Conservation (phyloP, 2,888 invertebrate genomes). For the Diarsia rubi region DNA sequence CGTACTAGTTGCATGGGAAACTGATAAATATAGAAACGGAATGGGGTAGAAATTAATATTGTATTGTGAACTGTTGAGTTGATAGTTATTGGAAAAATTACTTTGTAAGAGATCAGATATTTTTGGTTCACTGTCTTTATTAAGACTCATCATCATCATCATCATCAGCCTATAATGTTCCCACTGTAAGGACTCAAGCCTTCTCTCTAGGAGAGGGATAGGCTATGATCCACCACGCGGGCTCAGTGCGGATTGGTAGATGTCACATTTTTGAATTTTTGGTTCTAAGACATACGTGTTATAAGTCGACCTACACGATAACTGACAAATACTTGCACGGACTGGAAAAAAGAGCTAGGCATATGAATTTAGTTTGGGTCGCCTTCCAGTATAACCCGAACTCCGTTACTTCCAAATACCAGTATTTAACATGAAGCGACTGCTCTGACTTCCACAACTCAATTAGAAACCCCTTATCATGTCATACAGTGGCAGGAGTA, state of each 20-base stretch:
- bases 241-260: too few relatives aligned
- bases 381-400: background rate
- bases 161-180: too few relatives aligned
- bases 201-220: too few relatives aligned
- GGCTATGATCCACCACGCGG: too few relatives aligned
- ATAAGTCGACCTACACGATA: too few relatives aligned
- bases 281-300: too few relatives aligned
- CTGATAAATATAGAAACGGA: slow-evolving; percentile 27
- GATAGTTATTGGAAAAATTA: background rate
- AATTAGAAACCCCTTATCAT: background rate
- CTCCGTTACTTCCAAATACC: background rate
- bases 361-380: background rate
- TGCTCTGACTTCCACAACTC: background rate
- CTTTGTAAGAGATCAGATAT: background rate
- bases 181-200: too few relatives aligned
- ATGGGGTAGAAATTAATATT: slow-evolving; percentile 41
- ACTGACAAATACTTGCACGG: too few relatives aligned
- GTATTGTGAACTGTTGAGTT: background rate
- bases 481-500: background rate
- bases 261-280: too few relatives aligned
- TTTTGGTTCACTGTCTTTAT: too few relatives aligned
- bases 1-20: slow-evolving; percentile 64
- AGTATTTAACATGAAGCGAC: background rate
- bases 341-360: too few relatives aligned
- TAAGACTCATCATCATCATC: too few relatives aligned